Evolutionary conservation across 2,113 vertebrate genomes (phyloP), one percentile per base, ranked within the genome.

Genomic region (Polyodon spathula): DNA sequence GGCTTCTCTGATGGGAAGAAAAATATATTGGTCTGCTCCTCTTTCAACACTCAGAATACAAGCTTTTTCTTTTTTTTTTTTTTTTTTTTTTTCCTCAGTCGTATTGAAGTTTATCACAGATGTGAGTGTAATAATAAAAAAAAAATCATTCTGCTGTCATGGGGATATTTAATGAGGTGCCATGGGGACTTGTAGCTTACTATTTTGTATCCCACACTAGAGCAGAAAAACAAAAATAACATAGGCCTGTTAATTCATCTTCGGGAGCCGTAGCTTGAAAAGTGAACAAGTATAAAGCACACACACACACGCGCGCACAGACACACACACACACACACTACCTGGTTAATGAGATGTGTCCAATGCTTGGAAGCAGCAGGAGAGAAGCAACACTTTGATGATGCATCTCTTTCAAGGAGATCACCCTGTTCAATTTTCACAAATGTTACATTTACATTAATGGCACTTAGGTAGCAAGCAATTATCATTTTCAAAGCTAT

Each of bases 151-250:
- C 53, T 54, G 15, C 53, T 54, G 53, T 54, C 53, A 54, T 54
- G 53, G 37, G 16, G 53, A 54, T 54, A 54, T 54, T 27, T 54
- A 54, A 54, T 54, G 53, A 54, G 53, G 53, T 54, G 53, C 53
- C 53, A 38, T 3, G 53, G 53, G 53, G 53, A 54, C 53, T 54
- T 54, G 27, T 16, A 54, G 37, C 53, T 37, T 54, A 54, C 53
- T 54, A 16, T 54, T 54, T 54, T 37, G 53, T 54, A 54, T 54
- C 53, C 37, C 37, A 16, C 37, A 54, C 53, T 6, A 50, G 10
- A 50, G 48, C 48, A 50, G 2, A 50, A 50, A 50, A 54, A 54
- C 53, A 4, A 54, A 16, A 54, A 54, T 14, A 54, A 54, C 9
- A 38, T 27, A 37, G 16, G 16, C 37, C 37, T 27, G 16, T 38